Evolutionary conservation across 2,113 vertebrate genomes (phyloP), one percentile per base, ranked within the genome.

Genomic region (Eonycteris spelaea): DNA sequence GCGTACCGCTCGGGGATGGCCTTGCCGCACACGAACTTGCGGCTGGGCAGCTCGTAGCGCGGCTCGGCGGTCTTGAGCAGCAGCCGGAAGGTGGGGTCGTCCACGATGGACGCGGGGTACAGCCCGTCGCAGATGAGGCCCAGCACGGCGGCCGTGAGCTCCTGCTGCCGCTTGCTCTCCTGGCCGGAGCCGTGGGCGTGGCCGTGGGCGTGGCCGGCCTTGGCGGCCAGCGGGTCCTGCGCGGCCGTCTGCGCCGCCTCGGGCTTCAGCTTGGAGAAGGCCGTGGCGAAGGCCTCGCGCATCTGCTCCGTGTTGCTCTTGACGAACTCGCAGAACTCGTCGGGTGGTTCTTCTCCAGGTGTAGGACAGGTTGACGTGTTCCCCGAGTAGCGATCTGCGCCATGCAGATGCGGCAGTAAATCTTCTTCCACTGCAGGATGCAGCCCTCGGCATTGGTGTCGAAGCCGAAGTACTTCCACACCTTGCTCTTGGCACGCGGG

Each of bases 401-500:
- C 99, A 99, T 99, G 96, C 99, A 99, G 73, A 99, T 98, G 10
- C 99, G 99, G 18, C 99, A 99, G 96, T 99, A 99, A 24, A 99
- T 99, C 74, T 99, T 98, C 94, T 99, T 99, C 99, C 99, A 99
- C 98, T 99, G 99, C 94, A 99, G 94, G 95, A 99, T 99, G 95
- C 99, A 99, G 94, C 99, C 99, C 78, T 99, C 99, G 0, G 99
- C 99, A 97, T 99, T 98, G 2, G 99, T 99, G 98, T 99, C 99
- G 91, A 99, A 99, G 92, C 99, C 99, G 96, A 99, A 99, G 98
- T 99, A 99, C 95, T 99, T 99, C 99, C 99, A 99, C 30, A 99
- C 99, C 98, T 99, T 99, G 98, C 99, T 99, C 98, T 99, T 99
- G 97, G 99, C 99, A 55, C 99, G 99, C 0, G 99, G 99, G 93